Evolutionary conservation across 2,888 invertebrate genomes (phyloP), one percentile per base, ranked within the genome.

Genomic region (Oxyscelio sp.): DNA sequence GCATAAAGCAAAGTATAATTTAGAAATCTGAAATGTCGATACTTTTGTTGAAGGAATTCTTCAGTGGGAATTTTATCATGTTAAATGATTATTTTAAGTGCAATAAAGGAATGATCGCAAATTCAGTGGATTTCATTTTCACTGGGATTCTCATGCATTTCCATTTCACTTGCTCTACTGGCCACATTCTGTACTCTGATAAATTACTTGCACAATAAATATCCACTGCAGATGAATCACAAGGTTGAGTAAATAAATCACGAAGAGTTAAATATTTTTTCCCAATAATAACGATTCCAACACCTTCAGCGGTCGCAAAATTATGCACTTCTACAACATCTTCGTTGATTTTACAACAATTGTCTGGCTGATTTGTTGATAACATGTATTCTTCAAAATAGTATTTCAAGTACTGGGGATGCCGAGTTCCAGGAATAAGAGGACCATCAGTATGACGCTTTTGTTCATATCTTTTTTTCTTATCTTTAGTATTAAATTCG

Each of bases 381-480:
- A 48, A 11, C 4, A 48, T 48, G 13, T 8, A 48, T 21, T 48
- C 5, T 15, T 48, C 11, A 6, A 48, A 48, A 21, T 48, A 8
- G 13, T 9, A 48, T 9, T 48, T 21, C 4, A n/a, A 19, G 21
- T 48, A 48, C 21, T 48, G 21, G 8, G 48, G 48, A 48, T 48
- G 4, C 2, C 48, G 48, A 21, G 48, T 9, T 1, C 48, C 48
- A 21, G 3, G 1, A 9, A 48, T 21, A 11, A 56, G 34, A 34
- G 56, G 54, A 54, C 54, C 54, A 15, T 54, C 15, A 24, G 4
- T 15, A n/a, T 54, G 54, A n/a, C 56, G 11, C 11, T 19, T 56
- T 34, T 56, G 54, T 54, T 54, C 54, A 13, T 54, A n/a, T n/a
- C n/a, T n/a, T n/a, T n/a, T n/a, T n/a, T n/a, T n/a, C n/a, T n/a